Conservation (phyloP, 2,888 invertebrate genomes). For the Chloroclysta siterata region DNA sequence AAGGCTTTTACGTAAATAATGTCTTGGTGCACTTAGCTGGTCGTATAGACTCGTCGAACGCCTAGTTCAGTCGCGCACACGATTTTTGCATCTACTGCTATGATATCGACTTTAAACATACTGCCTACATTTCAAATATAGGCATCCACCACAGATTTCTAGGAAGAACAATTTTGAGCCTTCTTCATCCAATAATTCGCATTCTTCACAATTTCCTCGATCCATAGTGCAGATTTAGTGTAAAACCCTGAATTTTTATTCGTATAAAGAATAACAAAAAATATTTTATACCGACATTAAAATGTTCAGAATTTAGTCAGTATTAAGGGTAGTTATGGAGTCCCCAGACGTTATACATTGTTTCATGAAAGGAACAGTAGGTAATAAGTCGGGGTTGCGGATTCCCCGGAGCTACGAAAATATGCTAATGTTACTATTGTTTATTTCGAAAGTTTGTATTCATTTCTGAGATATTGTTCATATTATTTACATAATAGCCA, state of each 20-base stretch:
- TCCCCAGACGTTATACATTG: conserved; percentile 46
- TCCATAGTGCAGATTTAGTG: too few species aligned
- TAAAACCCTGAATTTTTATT: too few species aligned
- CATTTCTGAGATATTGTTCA: neutral
- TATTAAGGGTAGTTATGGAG: conserved; percentile 36
- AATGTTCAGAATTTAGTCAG: conserved; percentile 31
- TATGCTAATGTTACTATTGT: conserved; percentile 37
- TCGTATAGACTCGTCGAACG: neutral
- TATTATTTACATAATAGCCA: conserved; percentile 2
- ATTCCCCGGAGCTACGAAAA: conserved; percentile 40
- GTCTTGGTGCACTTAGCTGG: neutral
- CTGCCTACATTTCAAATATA: neutral
- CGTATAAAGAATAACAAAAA: too few species aligned
- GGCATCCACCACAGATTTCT: too few species aligned
- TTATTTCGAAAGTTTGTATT: conserved; percentile 15
- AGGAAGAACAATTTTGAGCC: too few species aligned
- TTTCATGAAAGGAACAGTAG: conserved; percentile 44
- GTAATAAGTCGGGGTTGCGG: conserved; percentile 45
- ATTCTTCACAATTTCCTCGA: neutral
- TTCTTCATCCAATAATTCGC: too few species aligned
- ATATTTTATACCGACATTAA: conserved; percentile 8
- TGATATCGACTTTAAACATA: neutral
- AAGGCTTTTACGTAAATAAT: conserved; percentile 21
- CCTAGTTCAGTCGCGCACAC: neutral
- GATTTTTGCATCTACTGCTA: neutral